Conservation (phyloP, 2,888 invertebrate species). For the Odontocolon sp. region DNA sequence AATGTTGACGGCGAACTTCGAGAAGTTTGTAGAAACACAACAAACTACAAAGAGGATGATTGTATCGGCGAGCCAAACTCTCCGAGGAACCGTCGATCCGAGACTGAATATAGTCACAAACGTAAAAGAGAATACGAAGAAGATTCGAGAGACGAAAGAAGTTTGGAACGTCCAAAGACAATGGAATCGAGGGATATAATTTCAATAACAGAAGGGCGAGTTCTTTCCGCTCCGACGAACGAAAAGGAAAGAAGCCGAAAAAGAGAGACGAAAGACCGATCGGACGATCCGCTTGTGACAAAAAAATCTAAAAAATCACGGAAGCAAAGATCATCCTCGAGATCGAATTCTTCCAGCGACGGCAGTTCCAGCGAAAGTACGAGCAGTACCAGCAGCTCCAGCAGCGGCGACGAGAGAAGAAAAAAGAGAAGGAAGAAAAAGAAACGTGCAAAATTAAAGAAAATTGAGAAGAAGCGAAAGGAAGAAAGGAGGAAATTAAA, state of each 20-base stretch:
- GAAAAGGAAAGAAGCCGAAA: constrained; percentile 13
- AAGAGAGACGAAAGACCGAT: not conserved
- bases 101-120: not conserved
- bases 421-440: constrained; percentile 82
- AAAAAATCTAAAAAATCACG: constrained; percentile 53
- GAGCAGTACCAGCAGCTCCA: constrained; percentile 69
- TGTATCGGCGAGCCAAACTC: not conserved
- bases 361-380: constrained; percentile 75
- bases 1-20: constrained; percentile 2
- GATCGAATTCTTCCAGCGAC: constrained; percentile 77
- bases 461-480: constrained; percentile 82
- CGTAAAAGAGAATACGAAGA: not conserved
- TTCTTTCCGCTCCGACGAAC: not conserved
- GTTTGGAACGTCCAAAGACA: not conserved
- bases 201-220: not conserved
- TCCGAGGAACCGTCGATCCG: not conserved
- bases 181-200: constrained; percentile 2
- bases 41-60: not conserved
- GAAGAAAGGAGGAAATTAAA: constrained; percentile 83
- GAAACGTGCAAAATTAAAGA: constrained; percentile 82
- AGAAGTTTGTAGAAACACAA: constrained; percentile 5
- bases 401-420: constrained; percentile 73
- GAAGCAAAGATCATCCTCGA: constrained; percentile 65
- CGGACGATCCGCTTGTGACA: not conserved
- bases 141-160: not conserved